These are phyloP conservation scores for Aplysia californica DNA, from an alignment of 1,140 invertebrate species.

Conservation along the genomic window DNA sequence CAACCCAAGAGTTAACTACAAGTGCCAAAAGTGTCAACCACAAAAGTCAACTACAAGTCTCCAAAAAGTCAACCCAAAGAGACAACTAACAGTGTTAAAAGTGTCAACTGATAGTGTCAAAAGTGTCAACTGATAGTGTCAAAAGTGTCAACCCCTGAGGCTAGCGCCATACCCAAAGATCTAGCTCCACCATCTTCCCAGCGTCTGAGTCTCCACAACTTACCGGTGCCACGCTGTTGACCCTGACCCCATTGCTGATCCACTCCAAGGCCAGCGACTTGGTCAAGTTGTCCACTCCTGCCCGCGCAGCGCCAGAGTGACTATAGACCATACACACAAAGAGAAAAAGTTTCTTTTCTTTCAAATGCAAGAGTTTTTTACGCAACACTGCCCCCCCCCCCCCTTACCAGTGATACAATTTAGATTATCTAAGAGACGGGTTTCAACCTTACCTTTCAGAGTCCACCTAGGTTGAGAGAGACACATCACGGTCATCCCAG, in stretches of 20 bases:
- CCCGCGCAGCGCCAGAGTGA: conserved; percentile 66
- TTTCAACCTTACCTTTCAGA: no score
- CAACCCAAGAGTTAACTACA: no score
- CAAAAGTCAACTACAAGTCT: neutral
- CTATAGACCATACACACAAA: no score
- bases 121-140: neutral
- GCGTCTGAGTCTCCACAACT: conserved; percentile 33
- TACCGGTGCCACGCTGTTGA: conserved; percentile 71
- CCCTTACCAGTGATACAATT: no score
- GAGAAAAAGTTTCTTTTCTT: no score
- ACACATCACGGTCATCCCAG: no score
- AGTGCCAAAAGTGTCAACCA: neutral
- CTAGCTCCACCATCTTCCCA: neutral
- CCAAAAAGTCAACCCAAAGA: neutral
- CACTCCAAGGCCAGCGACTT: conserved; percentile 71
- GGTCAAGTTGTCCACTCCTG: conserved; percentile 72
- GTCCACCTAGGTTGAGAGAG: no score
- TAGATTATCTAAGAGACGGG: no score
- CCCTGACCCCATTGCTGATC: conserved; percentile 69
- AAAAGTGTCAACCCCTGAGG: neutral
- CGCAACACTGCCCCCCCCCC: no score
- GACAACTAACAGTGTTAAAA: neutral
- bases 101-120: neutral
- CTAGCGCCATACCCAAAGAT: neutral
- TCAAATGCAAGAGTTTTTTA: no score